Evolutionary conservation across 1,140 invertebrate genomes (phyloP).

Genomic region (Leptonema lineaticorne): DNA sequence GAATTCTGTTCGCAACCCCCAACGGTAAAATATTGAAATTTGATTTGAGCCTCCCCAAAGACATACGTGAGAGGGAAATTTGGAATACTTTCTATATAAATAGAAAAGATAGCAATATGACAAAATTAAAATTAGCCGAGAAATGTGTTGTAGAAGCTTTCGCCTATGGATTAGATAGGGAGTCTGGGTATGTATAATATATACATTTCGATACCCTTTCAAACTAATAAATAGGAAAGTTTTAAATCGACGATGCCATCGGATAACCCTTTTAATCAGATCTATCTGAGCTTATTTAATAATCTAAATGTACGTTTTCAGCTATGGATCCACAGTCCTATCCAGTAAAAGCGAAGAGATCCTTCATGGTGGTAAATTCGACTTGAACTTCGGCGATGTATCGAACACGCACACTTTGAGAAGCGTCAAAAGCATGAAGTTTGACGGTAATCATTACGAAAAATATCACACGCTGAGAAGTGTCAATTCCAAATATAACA

Average conservation of each 20-base stretch:
- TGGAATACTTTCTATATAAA: constrained; percentile 35
- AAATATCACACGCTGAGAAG: constrained; percentile 37
- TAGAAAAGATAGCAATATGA: constrained; percentile 34
- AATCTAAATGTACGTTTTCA: too few species aligned
- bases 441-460: neutral
- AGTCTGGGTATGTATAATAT: constrained; percentile 32
- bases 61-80: constrained; percentile 35
- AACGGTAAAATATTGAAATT: constrained; percentile 29
- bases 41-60: constrained; percentile 35
- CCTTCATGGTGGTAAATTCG: constrained; percentile 15
- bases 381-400: constrained; percentile 19
- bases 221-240: constrained; percentile 8
- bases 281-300: too few species aligned
- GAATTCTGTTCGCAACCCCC: constrained; percentile 27
- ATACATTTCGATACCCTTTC: neutral
- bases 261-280: too few species aligned
- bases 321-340: constrained; percentile 23
- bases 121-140: constrained; percentile 38
- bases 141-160: constrained; percentile 40
- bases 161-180: constrained; percentile 32
- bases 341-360: constrained; percentile 38
- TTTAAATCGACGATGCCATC: neutral
- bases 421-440: constrained; percentile 29
- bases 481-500: constrained; percentile 36
- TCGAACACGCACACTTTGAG: constrained; percentile 36